Conservation (phyloP, 2,113 vertebrate species). For the human region DNA sequence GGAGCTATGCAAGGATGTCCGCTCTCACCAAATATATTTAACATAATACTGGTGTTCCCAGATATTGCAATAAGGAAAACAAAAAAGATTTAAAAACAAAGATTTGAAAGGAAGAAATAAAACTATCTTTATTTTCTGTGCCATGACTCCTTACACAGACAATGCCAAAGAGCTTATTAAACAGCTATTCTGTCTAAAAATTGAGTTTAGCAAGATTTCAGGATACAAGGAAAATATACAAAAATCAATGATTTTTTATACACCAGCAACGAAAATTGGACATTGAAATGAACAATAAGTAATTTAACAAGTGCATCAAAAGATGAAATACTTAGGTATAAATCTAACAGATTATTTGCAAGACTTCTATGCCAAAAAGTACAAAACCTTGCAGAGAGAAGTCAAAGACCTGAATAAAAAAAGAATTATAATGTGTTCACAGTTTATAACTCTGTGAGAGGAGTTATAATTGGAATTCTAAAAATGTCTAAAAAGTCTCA, state of each 20-base stretch:
- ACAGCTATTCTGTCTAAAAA: neutral
- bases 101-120: neutral
- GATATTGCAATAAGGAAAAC: neutral
- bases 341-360: neutral
- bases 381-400: neutral
- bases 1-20: neutral
- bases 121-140: neutral
- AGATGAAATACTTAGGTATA: neutral
- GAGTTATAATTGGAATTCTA: no score
- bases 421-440: neutral
- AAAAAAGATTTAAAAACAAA: neutral
- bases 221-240: neutral
- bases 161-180: neutral
- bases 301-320: neutral
- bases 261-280: neutral
- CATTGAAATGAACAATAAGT: neutral
- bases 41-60: neutral
- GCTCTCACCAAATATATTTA: neutral
- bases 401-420: neutral
- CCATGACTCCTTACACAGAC: neutral
- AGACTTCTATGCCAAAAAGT: neutral
- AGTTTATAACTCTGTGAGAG: neutral
- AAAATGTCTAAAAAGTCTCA: no score
- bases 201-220: neutral
- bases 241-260: neutral